Percentiles rank a stretch among this genome's conserved stretches.
These are phyloP conservation scores for Drosophila nigritarsus DNA, from an alignment of 2,888 invertebrate species.

Conservation along the genomic window DNA sequence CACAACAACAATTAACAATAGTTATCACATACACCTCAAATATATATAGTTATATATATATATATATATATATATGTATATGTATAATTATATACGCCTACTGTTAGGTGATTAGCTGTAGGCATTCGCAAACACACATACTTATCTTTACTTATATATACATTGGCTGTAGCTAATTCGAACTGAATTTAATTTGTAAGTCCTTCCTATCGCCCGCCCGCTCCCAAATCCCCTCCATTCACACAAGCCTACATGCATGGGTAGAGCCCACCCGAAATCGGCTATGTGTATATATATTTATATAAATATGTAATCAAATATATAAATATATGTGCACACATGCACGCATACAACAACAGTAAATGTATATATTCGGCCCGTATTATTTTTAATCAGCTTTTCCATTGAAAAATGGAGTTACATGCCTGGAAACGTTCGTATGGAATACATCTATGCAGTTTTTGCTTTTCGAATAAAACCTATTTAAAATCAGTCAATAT, in stretches of 20 bases:
- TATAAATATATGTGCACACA: slow-evolving; percentile 19
- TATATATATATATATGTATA: slow-evolving; percentile 11
- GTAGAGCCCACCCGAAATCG: neutral
- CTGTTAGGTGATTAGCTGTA: slow-evolving; percentile 27
- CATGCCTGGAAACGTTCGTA: neutral
- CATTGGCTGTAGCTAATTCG: slow-evolving; percentile 65
- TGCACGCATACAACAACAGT: slow-evolving; percentile 34
- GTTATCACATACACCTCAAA: slow-evolving; percentile 30
- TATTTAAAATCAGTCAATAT: neutral
- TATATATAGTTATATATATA: slow-evolving; percentile 18
- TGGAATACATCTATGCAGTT: neutral
- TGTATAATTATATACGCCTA: slow-evolving; percentile 13
- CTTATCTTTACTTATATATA: slow-evolving; percentile 16
- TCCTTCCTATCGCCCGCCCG: slow-evolving; percentile 8
- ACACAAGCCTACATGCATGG: neutral
- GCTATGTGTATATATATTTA: neutral
- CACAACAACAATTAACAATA: slow-evolving; percentile 36
- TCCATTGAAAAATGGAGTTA: neutral
- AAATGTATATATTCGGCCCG: slow-evolving; percentile 37
- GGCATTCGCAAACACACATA: slow-evolving; percentile 24
- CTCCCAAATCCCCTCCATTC: slow-evolving; percentile 7
- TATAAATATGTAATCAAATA: neutral
- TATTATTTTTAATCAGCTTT: slow-evolving; percentile 14
- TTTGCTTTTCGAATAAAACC: slow-evolving; percentile 12
- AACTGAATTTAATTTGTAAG: slow-evolving; percentile 74